phyloP scores from a whole-genome alignment of 2,797 vertebrate species.

The Cheirogaleus major region DNA sequence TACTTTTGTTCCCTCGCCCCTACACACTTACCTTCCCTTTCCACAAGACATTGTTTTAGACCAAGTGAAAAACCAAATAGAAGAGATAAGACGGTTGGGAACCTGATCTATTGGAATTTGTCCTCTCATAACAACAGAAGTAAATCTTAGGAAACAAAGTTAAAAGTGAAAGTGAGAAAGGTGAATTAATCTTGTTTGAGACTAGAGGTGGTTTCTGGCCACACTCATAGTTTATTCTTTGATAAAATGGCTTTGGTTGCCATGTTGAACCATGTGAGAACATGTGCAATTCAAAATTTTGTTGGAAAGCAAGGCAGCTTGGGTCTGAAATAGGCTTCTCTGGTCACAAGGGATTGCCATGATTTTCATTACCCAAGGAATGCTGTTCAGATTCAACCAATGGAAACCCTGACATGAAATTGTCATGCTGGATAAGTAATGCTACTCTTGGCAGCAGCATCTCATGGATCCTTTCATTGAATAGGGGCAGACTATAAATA shows the following conservation, averaged over 20 bases:
- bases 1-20: not conserved
- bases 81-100: not conserved
- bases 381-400: not conserved
- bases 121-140: not conserved
- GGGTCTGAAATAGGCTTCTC: not conserved
- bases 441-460: not conserved
- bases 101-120: not conserved
- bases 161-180: not conserved
- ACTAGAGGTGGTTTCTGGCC: not conserved
- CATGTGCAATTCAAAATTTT: not conserved
- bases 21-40: not conserved
- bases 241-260: not conserved
- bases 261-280: not conserved
- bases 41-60: not conserved
- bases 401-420: not conserved
- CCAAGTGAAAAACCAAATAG: not conserved
- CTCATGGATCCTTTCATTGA: conserved; percentile 8
- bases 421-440: not conserved
- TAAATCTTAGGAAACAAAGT: not conserved
- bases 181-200: not conserved
- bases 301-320: not conserved
- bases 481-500: conserved; percentile 16
- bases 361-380: conserved; percentile 5
- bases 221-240: not conserved
- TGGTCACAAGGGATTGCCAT: not conserved